These are phyloP conservation scores for Cotesia glomerata DNA, from an alignment of 1,140 invertebrate species.

Conservation along the genomic window DNA sequence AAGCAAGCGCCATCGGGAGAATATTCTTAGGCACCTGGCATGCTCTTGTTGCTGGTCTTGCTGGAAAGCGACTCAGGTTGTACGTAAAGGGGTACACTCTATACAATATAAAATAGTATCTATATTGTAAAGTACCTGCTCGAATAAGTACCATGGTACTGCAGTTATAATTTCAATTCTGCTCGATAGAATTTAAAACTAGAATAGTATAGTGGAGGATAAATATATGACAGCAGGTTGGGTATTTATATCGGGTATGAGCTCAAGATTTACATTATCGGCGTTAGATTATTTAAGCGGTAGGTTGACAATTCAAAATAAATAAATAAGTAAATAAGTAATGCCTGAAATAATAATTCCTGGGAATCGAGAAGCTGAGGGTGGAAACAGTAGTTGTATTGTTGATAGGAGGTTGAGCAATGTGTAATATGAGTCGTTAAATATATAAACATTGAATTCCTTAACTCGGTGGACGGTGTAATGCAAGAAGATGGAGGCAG, in stretches of 20 bases:
- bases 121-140: too few species aligned
- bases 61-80: too few species aligned
- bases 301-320: neutral
- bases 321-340: neutral
- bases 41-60: too few species aligned
- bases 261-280: neutral
- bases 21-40: conserved; percentile 4
- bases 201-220: too few species aligned
- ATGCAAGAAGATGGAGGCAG: too few species aligned
- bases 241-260: neutral
- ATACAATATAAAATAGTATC: too few species aligned
- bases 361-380: neutral
- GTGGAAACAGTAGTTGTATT: neutral
- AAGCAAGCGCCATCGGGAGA: neutral
- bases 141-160: too few species aligned
- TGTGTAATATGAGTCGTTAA: neutral
- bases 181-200: too few species aligned
- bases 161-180: too few species aligned
- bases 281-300: too few species aligned
- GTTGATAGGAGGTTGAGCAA: neutral
- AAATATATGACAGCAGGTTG: too few species aligned
- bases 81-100: too few species aligned
- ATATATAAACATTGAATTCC: conserved; percentile 18
- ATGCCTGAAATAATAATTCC: neutral
- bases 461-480: neutral